phyloP scores from a whole-genome alignment of 2,888 invertebrate genomes.

The Pristionchus fissidentatus region DNA sequence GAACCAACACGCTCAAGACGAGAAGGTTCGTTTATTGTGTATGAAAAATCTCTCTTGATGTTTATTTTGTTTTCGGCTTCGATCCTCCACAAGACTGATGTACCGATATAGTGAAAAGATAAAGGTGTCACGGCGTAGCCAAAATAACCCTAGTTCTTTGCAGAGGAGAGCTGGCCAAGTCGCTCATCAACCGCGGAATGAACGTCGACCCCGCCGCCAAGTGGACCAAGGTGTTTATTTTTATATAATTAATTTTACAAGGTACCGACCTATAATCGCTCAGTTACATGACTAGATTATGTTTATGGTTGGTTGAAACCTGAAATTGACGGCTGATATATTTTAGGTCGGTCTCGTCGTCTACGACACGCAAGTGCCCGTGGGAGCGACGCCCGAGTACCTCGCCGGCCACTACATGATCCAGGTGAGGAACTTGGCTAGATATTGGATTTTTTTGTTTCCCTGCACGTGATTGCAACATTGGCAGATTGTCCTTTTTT shows the following conservation, averaged over 20 bases:
- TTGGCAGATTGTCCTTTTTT: too few species aligned
- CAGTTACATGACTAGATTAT: too few species aligned
- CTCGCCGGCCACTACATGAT: slow-evolving; percentile 97
- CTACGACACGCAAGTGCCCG: slow-evolving; percentile 93
- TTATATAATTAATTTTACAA: too few species aligned
- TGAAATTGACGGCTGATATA: background rate
- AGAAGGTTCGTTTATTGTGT: slow-evolving; percentile 76
- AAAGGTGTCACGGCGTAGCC: too few species aligned
- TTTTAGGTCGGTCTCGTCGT: slow-evolving; percentile 85
- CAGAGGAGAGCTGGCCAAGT: slow-evolving; percentile 78
- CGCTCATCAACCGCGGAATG: slow-evolving; percentile 94
- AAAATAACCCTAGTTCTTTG: background rate
- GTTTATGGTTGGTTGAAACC: background rate
- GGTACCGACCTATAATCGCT: too few species aligned
- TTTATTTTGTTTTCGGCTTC: background rate
- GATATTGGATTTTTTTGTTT: background rate
- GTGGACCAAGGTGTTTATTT: slow-evolving; percentile 98
- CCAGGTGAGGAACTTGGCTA: slow-evolving; percentile 77
- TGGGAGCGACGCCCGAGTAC: slow-evolving; percentile 98
- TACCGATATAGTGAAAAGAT: background rate
- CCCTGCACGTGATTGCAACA: too few species aligned
- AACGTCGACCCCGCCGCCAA: slow-evolving; percentile 98
- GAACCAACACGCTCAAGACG: slow-evolving; percentile 92
- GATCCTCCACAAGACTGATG: background rate
- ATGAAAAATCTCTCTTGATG: background rate